phyloP scores from a whole-genome alignment of 2,113 vertebrate species.

The Psilopsiagon aurifrons region DNA sequence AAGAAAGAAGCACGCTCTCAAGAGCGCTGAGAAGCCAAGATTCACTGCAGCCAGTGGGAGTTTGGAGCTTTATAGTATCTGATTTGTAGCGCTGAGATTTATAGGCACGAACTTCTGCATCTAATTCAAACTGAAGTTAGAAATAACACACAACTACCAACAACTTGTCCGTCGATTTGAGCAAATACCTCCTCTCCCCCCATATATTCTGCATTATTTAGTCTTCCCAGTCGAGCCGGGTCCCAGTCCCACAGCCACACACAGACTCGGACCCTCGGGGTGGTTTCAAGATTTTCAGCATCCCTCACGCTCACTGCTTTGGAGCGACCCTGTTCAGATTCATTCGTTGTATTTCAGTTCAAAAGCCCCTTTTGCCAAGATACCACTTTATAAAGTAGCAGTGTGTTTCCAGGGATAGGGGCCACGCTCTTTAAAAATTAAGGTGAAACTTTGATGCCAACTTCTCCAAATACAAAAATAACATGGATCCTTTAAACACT shows the following conservation, averaged over 20 bases:
- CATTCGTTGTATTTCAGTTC: not conserved
- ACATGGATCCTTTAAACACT: constrained; percentile 30
- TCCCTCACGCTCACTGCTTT: not conserved
- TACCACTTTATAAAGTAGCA: rapidly evolving
- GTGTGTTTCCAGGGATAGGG: not conserved
- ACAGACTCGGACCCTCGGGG: not conserved
- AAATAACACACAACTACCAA: not conserved
- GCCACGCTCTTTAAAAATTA: not conserved
- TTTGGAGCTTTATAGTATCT: not conserved
- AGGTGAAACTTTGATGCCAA: not conserved
- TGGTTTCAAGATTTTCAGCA: not conserved
- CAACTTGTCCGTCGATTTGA: not conserved
- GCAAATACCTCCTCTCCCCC: not conserved
- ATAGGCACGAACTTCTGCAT: not conserved
- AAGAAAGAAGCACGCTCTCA: not conserved
- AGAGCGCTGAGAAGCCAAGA: not conserved
- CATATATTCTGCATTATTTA: not conserved
- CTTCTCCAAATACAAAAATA: constrained; percentile 45
- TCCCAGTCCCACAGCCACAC: not conserved
- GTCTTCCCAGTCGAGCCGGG: rapidly evolving
- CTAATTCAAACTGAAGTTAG: not conserved
- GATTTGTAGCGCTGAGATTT: not conserved
- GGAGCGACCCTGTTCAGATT: not conserved
- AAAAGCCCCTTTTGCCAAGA: not conserved
- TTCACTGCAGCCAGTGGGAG: not conserved